These are phyloP conservation scores for Drosophila trichaetosa DNA, from an alignment of 2,888 invertebrate species.

Conservation along the genomic window DNA sequence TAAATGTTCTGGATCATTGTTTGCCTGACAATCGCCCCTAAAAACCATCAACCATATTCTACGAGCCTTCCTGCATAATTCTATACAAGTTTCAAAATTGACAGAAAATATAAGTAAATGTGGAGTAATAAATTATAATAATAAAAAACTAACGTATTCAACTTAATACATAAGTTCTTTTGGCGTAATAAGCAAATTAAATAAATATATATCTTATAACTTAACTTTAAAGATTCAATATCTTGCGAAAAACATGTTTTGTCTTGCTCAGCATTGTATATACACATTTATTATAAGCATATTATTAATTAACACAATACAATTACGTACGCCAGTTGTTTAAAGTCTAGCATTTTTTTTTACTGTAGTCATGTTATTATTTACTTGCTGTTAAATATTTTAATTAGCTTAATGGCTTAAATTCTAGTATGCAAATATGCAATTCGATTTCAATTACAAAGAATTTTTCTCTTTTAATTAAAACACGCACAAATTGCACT, in stretches of 20 bases:
- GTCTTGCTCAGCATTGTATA: neutral
- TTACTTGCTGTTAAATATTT: constrained; percentile 11
- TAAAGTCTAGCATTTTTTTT: neutral
- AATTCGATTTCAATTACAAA: neutral
- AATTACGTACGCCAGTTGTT: neutral
- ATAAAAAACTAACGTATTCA: neutral
- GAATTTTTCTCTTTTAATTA: constrained; percentile 56
- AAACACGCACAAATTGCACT: constrained; percentile 50
- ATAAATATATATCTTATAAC: neutral
- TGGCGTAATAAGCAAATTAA: neutral
- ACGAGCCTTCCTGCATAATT: constrained; percentile 46
- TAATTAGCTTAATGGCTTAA: constrained; percentile 22
- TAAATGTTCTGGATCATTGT: constrained; percentile 66
- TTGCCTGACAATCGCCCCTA: constrained; percentile 50
- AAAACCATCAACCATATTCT: constrained; percentile 48
- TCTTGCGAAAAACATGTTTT: neutral
- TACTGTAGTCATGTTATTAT: neutral
- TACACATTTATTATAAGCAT: neutral
- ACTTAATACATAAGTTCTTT: neutral
- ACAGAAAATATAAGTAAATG: constrained; percentile 23
- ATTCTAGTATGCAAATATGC: neutral
- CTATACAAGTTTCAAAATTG: constrained; percentile 41
- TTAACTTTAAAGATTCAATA: neutral
- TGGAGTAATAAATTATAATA: constrained; percentile 14
- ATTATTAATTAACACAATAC: neutral